phyloP scores from a whole-genome alignment of 2,888 invertebrate genomes.

The Lamproptera curius region DNA sequence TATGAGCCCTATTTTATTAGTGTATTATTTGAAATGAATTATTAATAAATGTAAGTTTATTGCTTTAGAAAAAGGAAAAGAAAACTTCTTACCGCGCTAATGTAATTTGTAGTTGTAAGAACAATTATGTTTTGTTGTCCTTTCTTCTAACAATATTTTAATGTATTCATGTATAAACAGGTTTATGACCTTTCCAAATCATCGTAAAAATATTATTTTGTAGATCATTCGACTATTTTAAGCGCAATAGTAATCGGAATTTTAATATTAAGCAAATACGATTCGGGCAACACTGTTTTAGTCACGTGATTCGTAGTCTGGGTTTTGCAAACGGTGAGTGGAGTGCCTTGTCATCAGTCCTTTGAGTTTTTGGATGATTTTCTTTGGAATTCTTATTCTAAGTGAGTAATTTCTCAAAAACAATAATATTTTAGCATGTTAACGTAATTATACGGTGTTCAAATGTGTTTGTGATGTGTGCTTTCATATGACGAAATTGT shows the following conservation, averaged over 20 bases:
- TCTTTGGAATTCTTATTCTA: slow-evolving; percentile 76
- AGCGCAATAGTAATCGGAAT: not conserved
- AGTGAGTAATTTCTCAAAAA: slow-evolving; percentile 69
- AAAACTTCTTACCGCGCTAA: too few species aligned
- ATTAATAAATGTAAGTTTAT: too few species aligned
- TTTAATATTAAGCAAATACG: not conserved
- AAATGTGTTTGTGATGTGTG: slow-evolving; percentile 55
- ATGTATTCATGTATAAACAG: too few species aligned
- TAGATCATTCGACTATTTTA: not conserved
- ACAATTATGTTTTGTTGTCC: too few species aligned
- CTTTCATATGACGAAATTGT: slow-evolving; percentile 69
- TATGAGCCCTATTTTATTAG: too few species aligned
- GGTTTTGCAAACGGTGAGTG: slow-evolving; percentile 79
- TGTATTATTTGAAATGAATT: too few species aligned
- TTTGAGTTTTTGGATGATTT: slow-evolving; percentile 77
- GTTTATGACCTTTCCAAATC: too few species aligned
- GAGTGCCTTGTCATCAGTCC: slow-evolving; percentile 79
- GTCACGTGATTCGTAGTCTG: slow-evolving; percentile 51
- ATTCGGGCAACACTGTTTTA: slow-evolving; percentile 30
- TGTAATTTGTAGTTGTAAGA: too few species aligned
- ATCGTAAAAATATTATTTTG: not conserved
- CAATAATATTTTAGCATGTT: slow-evolving; percentile 50
- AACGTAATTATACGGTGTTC: slow-evolving; percentile 48
- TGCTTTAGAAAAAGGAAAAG: too few species aligned
- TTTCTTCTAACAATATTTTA: too few species aligned